Evolutionary conservation across 2,113 vertebrate species (phyloP), one percentile per base, ranked within the genome.

Genomic region (Barnardius zonarius): DNA sequence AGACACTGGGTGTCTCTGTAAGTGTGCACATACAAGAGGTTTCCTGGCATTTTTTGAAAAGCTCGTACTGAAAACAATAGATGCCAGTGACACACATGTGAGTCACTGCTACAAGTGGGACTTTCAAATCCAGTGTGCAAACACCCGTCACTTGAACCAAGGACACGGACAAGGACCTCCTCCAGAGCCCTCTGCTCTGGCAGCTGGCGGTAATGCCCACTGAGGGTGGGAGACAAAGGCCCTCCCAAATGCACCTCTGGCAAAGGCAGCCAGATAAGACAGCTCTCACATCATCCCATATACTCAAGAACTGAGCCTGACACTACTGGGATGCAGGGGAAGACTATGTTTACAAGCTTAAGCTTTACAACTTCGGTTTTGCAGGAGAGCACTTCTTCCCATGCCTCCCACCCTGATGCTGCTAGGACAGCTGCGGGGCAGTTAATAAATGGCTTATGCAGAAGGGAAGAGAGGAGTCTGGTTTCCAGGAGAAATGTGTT

Each of bases 1-100:
- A 77, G 78, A 22, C 54, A 10, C 9, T 5, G 46, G 64, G 31
- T 0, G 1, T 30, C 72, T 61, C 86, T 61, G 10, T 41, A 28
- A 41, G 20, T 1, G 11, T 46, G 52, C 18, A 6, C 3, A 15
- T 10, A 57, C 33, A 44, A 80, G 54, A 93, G 35, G 68, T 59
- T 95, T 89, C 69, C 69, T 64, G 77, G 68, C 25, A 46, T 75
- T 84, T 92, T 88, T 83, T 2, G 1, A 57, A 70, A 75, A 55
- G 35, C 68, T 88, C 39, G 5, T 11, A 15, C 49, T 70, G 73
- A 54, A 75, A 92, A 70, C 72, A 86, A 80, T 57, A 66, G 89
- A 24, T 77, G 28, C n/a, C 80, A 52, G 31, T 6, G 68, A 44
- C 11, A 77, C 1, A 25, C 54, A 70, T 0, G 0, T 48, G 72